Percentiles rank a stretch among this genome's conserved stretches.
Evolutionary conservation across 2,113 vertebrate genomes (phyloP).

Genomic region (Lycocorax pyrrhopterus): DNA sequence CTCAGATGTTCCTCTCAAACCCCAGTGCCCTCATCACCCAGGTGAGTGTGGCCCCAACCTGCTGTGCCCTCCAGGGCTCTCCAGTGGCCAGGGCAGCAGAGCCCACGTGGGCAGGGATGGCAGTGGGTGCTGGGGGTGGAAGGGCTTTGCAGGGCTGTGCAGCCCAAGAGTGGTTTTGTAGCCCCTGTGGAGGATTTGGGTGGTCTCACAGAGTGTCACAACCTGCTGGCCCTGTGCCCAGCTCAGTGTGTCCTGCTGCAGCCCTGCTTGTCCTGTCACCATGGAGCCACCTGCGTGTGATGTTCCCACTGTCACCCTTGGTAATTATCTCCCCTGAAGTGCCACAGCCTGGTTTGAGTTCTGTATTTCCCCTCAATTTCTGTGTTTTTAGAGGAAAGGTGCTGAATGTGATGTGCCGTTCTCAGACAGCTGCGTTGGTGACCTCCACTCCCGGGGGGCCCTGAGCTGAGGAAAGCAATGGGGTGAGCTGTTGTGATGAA

Average conservation of each 20-base stretch:
- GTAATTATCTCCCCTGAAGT: neutral
- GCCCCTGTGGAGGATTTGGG: neutral
- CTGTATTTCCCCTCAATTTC: neutral
- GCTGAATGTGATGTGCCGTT: neutral
- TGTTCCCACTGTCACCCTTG: neutral
- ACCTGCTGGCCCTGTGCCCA: neutral
- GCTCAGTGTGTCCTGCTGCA: neutral
- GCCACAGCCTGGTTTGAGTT: neutral
- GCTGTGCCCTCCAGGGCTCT: neutral
- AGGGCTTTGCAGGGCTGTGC: neutral
- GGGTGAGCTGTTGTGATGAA: neutral
- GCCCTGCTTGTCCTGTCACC: neutral
- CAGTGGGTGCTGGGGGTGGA: neutral
- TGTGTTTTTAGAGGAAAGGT: neutral
- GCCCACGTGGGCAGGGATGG: accelerated
- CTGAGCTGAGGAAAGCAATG: neutral
- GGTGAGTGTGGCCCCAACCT: accelerated
- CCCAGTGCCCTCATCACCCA: neutral
- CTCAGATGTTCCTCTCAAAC: neutral
- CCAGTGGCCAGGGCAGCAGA: neutral
- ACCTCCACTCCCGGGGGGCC: neutral
- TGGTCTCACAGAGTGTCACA: neutral
- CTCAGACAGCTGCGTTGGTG: neutral
- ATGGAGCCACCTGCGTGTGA: accelerated
- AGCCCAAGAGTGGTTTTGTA: accelerated